phyloP scores from a whole-genome alignment of 2,113 vertebrate species.

The Bos javanicus region DNA sequence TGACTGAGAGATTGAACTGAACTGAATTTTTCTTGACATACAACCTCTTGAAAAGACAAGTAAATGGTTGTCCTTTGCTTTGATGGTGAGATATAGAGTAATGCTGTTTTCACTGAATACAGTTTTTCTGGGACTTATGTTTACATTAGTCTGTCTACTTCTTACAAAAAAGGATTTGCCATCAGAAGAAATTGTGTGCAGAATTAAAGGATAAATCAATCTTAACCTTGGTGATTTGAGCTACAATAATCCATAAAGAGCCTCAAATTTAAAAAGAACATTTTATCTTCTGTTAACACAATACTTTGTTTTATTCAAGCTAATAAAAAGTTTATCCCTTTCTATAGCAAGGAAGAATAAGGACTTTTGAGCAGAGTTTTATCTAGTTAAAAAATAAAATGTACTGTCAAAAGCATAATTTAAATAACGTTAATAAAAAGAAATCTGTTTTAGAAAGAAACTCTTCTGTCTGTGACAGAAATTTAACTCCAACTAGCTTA shows the following conservation, averaged over 20 bases:
- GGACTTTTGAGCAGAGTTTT: background rate
- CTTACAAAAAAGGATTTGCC: background rate
- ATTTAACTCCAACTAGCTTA: background rate
- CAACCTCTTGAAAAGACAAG: background rate
- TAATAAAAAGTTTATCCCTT: constrained; percentile 7
- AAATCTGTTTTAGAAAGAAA: background rate
- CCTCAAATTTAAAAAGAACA: background rate
- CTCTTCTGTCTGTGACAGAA: background rate
- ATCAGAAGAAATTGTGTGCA: background rate
- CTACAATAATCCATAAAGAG: background rate
- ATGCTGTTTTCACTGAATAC: background rate
- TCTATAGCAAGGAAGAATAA: background rate
- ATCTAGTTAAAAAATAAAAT: background rate
- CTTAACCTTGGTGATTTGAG: background rate
- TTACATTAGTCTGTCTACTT: background rate
- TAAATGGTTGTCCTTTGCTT: background rate
- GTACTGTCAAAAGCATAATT: background rate
- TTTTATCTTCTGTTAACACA: background rate
- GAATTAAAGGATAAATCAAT: background rate
- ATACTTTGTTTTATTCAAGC: background rate
- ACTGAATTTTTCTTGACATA: background rate
- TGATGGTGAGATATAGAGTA: background rate
- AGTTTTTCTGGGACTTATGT: background rate
- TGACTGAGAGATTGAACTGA: background rate
- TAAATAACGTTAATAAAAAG: background rate